Conservation (phyloP, 1,140 invertebrate species). For the Drosophila orosa region DNA sequence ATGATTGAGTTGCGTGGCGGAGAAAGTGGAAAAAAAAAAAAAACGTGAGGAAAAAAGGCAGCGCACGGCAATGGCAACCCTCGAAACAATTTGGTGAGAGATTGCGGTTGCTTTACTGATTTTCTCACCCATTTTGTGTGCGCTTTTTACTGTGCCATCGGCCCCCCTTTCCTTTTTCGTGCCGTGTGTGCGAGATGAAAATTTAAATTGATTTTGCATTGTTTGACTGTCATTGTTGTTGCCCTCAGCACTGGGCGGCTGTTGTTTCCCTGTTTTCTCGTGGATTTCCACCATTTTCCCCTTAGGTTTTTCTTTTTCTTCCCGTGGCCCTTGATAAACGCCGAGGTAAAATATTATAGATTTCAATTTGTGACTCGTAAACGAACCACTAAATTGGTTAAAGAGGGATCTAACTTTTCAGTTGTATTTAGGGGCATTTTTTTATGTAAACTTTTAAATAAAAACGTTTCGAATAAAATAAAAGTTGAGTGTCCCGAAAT, state of each 20-base stretch:
- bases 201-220: conserved; percentile 83
- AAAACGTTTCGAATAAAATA: neutral
- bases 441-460: no score
- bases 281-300: conserved; percentile 28
- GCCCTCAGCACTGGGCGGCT: conserved; percentile 17
- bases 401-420: neutral
- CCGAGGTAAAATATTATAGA: conserved; percentile 54
- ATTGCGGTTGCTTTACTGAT: conserved; percentile 82
- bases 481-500: neutral
- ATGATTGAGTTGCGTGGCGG: conserved; percentile 77
- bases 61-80: conserved; percentile 21
- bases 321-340: conserved; percentile 9
- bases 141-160: conserved; percentile 20
- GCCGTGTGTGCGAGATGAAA: conserved; percentile 67
- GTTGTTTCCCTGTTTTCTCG: conserved; percentile 25
- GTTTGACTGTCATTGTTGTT: conserved; percentile 79
- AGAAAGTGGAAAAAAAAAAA: conserved; percentile 28
- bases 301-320: conserved; percentile 9
- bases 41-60: conserved; percentile 2
- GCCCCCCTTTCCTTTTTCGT: neutral
- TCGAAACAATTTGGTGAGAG: conserved; percentile 80
- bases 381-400: conserved; percentile 15
- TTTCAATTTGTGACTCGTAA: conserved; percentile 66
- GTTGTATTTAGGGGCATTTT: neutral
- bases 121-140: conserved; percentile 75